Base-by-base conservation (phyloP, 2,888 invertebrate genomes). In the Beris morrisii region DNA sequence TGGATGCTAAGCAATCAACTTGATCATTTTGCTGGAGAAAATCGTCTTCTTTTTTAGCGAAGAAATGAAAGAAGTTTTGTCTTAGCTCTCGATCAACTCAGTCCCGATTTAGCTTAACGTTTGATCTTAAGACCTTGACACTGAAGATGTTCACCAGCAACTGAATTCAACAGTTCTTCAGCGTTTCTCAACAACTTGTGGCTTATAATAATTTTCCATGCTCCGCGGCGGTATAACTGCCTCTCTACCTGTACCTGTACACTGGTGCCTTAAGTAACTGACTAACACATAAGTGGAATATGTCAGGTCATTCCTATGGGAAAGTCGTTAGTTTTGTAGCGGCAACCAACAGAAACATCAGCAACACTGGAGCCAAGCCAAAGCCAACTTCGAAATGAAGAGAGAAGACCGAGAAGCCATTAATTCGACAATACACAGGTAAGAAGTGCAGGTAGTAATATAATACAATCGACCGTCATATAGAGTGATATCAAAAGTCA, bases 81-180 rank as follows among this genome's bases (percentile, higher is more conserved):
- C 50, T 50, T 15, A 12, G 9, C 13, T 5, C 22, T 61, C 22
- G 32, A 22, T 11, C 9, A 31, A 50, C 61, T 50, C 50, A 38
- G 32, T 50, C 61, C 50, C 43, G 50, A 6, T 46, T 32, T 52
- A 61, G 31, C 52, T 32, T 52, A 15, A 43, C 38, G 43, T 52
- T 77, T 75, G 75, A 69, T 59, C 67, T 64, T 61, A 69, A 79
- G 80, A 80, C 81, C 81, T 81, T 81, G 81, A 81, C 81, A 81
- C 80, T 81, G 81, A 78, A 76, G 81, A 79, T 74, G 79, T 76
- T 79, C 74, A 76, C 77, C 77, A 73, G 74, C 75, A 75, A 79
- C 79, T 80, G 77, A 77, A 74, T 67, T 69, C 66, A 68, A 69
- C 58, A 58, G 64, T 65, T 52, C 55, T 67, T 59, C 61, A 45